phyloP scores from a whole-genome alignment of 35 echinoderm and acorn worm genomes.

The Lytechinus variegatus region DNA sequence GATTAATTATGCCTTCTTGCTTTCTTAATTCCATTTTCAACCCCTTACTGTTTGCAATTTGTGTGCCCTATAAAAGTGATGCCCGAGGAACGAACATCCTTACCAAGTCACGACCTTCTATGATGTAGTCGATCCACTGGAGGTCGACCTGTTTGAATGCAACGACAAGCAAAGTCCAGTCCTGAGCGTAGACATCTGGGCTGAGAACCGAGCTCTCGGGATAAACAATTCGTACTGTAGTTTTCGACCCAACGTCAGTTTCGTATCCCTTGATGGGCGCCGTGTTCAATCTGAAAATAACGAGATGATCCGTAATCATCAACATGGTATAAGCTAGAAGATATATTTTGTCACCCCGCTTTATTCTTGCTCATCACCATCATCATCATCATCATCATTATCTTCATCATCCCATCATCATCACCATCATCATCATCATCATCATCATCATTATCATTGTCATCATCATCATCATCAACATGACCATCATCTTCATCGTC shows the following conservation, averaged over 20 bases:
- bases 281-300: slow-evolving; percentile 75
- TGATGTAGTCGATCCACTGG: not conserved
- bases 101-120: slow-evolving; percentile 26
- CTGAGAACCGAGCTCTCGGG: slow-evolving; percentile 71
- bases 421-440: no score
- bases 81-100: no score
- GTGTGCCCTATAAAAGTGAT: no score
- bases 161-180: slow-evolving; percentile 4
- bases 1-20: no score
- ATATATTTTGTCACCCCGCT: not conserved
- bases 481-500: no score
- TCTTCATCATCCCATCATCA: no score
- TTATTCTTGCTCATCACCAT: no score
- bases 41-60: no score
- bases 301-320: not conserved
- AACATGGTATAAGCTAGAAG: not conserved
- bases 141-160: not conserved
- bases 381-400: no score
- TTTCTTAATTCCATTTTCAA: no score
- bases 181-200: not conserved
- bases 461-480: no score
- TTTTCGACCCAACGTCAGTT: slow-evolving; percentile 84
- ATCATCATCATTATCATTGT: no score
- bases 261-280: slow-evolving; percentile 82
- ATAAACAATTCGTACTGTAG: slow-evolving; percentile 82